Evolutionary conservation across 2,113 vertebrate genomes (phyloP).

Genomic region (Cairina moschata): DNA sequence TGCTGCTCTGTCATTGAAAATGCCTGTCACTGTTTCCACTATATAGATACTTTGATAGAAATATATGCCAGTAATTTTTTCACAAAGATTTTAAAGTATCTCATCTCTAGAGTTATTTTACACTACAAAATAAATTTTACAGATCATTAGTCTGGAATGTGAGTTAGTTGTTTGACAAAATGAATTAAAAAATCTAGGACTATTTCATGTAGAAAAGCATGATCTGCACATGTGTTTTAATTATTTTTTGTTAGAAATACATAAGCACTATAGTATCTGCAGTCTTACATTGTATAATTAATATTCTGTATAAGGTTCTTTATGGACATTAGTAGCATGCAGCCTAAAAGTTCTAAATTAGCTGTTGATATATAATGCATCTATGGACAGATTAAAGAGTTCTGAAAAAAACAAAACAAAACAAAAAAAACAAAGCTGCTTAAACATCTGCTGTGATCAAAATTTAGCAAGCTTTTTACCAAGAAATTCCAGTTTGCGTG

Average conservation of each 20-base stretch:
- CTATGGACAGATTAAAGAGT: not conserved
- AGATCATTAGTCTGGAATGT: conserved; percentile 54
- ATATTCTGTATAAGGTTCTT: not conserved
- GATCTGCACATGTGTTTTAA: not conserved
- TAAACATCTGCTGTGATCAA: not conserved
- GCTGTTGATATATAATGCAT: not conserved
- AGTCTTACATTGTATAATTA: conserved; percentile 31
- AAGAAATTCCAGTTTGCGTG: not conserved
- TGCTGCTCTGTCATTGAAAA: conserved; percentile 10
- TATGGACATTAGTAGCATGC: not conserved
- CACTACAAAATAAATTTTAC: conserved; percentile 47
- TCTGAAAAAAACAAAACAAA: not conserved
- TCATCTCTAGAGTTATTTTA: conserved; percentile 44
- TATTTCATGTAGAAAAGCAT: conserved; percentile 16
- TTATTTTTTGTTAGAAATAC: conserved; percentile 39
- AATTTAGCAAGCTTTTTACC: not conserved
- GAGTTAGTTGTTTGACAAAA: conserved; percentile 28
- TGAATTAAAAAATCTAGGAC: not conserved
- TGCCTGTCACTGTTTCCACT: not conserved
- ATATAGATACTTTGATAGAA: not conserved
- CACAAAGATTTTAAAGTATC: conserved; percentile 11
- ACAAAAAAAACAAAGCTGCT: conserved; percentile 5
- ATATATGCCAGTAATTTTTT: not conserved
- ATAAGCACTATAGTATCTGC: not conserved
- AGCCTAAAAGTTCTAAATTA: conserved; percentile 9